Percentiles rank a stretch among this genome's conserved stretches.
These are phyloP conservation scores for Conger conger DNA, from an alignment of 2,113 vertebrate species.

Conservation along the genomic window DNA sequence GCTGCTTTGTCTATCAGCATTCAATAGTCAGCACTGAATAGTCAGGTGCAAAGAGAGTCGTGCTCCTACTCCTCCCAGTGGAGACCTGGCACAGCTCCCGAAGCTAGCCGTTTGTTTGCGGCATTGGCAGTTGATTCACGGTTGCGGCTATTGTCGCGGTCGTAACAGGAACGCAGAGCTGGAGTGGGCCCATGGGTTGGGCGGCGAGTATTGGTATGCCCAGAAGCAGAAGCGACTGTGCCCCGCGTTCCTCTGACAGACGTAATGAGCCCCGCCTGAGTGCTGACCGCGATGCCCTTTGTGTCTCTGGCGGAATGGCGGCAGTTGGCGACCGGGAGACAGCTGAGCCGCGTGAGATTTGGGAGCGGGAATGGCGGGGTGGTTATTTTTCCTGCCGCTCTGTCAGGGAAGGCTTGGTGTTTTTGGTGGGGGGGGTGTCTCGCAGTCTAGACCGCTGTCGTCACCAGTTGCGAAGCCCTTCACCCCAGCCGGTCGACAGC, in stretches of 20 bases:
- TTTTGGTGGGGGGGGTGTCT: neutral
- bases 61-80: neutral
- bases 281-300: neutral
- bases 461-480: neutral
- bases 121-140: too few relatives aligned
- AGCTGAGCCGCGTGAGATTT: constrained; percentile 18
- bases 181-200: too few relatives aligned
- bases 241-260: too few relatives aligned
- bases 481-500: neutral
- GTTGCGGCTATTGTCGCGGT: neutral
- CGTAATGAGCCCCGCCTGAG: too few relatives aligned
- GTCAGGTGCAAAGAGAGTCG: neutral
- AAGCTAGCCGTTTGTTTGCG: neutral
- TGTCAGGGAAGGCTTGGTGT: neutral
- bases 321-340: constrained; percentile 1
- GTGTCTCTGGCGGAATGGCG: neutral
- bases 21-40: neutral
- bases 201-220: too few relatives aligned
- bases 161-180: neutral
- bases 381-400: neutral
- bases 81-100: neutral
- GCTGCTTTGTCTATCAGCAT: neutral
- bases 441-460: neutral
- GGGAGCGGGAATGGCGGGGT: neutral
- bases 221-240: too few relatives aligned